Base-by-base conservation (phyloP, 2,888 invertebrate genomes). In the Ischnura elegans region DNA sequence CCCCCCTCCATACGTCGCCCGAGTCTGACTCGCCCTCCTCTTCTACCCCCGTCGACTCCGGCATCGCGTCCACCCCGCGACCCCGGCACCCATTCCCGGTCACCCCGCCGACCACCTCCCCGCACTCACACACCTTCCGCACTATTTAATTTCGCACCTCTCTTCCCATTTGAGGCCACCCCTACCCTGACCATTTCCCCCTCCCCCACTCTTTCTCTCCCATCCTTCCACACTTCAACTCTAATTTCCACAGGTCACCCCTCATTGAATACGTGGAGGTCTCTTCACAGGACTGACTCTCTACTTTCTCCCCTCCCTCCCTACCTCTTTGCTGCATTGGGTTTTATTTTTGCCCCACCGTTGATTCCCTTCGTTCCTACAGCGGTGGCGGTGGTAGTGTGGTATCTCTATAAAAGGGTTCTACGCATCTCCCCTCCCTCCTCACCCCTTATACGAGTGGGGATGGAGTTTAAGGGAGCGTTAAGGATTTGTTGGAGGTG, bases 91-190 rank as follows among this genome's bases (percentile, higher is more conserved):
- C 46, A 16, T 21, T 3, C 36, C 76, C 76, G 29, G 29, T 25
- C 61, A 61, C 61, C 61, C 61, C n/a, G 6, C 10, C 76, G 43
- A 16, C 85, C 36, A 1, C 42, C 43, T 61, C 4, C 47, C 43
- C 55, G 19, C n/a, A 4, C 55, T 36, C 90, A 61, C 90, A 61
- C 90, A 90, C 90, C 90, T 90, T 90, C 90, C 90, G 55, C 90
- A 42, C 90, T 90, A 90, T 90, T 90, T 90, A 90, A 90, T 90
- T 90, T 90, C 61, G 90, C 90, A 90, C 90, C 90, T 90, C 90
- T 43, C 61, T 16, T 43, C 43, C 90, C 61, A 61, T 90, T 90
- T 25, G 29, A 36, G 42, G 21, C 87, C 51, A 25, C 36, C 19
- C 61, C 90, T 42, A 45, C 19, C 36, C 42, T 19, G 19, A 25